Evolutionary conservation across 2,797 vertebrate genomes (phyloP), one percentile per base, ranked within the genome.

Genomic region (Rhynchotus rufescens): DNA sequence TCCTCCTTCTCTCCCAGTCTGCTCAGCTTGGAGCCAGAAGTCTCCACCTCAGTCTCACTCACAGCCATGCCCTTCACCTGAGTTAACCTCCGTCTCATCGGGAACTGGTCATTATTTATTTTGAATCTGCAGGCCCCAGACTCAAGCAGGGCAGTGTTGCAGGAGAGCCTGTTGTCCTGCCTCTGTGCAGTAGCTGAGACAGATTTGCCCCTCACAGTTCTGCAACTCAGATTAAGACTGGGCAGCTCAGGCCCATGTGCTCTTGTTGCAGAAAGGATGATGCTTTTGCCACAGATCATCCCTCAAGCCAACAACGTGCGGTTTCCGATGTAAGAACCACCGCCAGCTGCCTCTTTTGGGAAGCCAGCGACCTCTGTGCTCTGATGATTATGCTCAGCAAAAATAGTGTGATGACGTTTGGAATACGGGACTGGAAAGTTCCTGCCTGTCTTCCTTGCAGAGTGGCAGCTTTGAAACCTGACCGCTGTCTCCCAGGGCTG

Each of bases 41-140:
- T 84, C 66, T 73, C 59, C 49, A 51, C 73, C 42, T 2, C 2
- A 51, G 66, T 84, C 62, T 79, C 57, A 64, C 83, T 91, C 30
- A 32, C 42, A 49, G 69, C 25, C 36, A 15, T 89, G 56, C 30
- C 77, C 52, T 86, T 95, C 83, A 65, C 65, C 81, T 16, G 9
- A 36, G 34, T 61, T 61, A 61, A 36, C 34, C 80, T 80, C 79
- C 86, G 22, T 42, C 28, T 36, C 72, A 40, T 62, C 56, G 62
- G 88, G 74, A 85, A 78, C 69, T 69, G 25, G 6, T 22, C 56
- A 17, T 66, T 90, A 23, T 61, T 92, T 92, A 42, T 69, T 94
- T 92, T 89, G 89, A 73, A 89, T 56, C 42, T 26, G 32, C 52
- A 73, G 71, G 56, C 56, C 4, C 0, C 0, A 2, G 30, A 75